Base-by-base conservation (phyloP, 2,888 invertebrate species). In the Chaitophorus viminalis region DNA sequence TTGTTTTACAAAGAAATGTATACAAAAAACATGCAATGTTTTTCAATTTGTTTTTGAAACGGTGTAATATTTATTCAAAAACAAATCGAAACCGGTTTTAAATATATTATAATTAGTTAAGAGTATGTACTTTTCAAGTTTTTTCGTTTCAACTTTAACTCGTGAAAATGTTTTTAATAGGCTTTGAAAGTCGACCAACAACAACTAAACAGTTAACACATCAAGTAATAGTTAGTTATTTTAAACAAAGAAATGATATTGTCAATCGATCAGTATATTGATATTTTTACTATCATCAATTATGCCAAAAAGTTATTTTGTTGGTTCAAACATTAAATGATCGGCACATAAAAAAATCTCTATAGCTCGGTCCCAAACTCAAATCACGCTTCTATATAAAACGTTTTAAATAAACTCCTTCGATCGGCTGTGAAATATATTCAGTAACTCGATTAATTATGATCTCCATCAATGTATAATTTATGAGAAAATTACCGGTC, bases 71-170 rank as follows among this genome's bases (percentile, higher is more conserved):
- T 78, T 60, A 36, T 60, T 60, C 36, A 36, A 33, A 54, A 60
- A 60, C 25, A 60, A 60, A 78, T 5, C 33, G 18, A 60, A 79
- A 79, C 79, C 79, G 60, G 79, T 79, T 79, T 79, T 6, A 33
- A 65, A 60, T 60, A 8, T 46, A n/a, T n/a, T n/a, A n/a, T 3
- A 5, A 79, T 78, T 25, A 18, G 25, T 78, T n/a, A n/a, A n/a
- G n/a, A n/a, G n/a, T n/a, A 60, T 60, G 25, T 33, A 78, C 33
- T 78, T 25, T 78, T 25, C 25, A 46, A 33, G 25, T 31, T 25
- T 54, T 6, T 54, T 54, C 6, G 25, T 25, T 60, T 60, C 1
- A 25, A 60, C 14, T 46, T 14, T 11, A 14, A 14, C 14, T 46
- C 46, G 14, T 14, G 14, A 46, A 46, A 46, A 46, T 46, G 46